A percentile compares a stretch with the other conserved stretches of the same genome.
These are phyloP conservation scores for Moxostoma hubbsi DNA, from an alignment of 2,797 vertebrate genomes.

Conservation along the genomic window DNA sequence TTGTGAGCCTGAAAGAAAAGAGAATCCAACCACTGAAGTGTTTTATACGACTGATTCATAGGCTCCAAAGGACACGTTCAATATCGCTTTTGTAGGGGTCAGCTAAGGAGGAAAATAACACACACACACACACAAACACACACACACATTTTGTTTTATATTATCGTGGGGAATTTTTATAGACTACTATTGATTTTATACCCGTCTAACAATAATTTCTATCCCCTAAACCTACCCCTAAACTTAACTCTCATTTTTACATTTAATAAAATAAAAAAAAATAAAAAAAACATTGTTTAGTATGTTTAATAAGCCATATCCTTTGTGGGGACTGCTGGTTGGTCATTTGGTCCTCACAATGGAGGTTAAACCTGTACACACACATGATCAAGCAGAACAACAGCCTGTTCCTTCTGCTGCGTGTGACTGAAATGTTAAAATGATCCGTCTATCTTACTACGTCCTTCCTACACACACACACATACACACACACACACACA, in stretches of 20 bases:
- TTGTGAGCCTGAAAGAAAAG: conserved; percentile 26
- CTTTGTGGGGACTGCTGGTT: too few species aligned
- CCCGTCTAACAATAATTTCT: too few species aligned
- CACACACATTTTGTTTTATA: background rate
- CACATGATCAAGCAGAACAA: conserved; percentile 2
- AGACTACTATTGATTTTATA: too few species aligned
- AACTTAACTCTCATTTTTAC: too few species aligned
- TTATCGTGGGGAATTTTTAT: too few species aligned
- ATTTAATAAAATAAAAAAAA: too few species aligned
- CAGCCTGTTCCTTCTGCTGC: conserved; percentile 42
- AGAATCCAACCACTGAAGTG: conserved; percentile 33
- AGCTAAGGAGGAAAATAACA: conserved; percentile 33
- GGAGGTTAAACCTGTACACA: background rate
- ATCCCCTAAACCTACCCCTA: too few species aligned
- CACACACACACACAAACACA: conserved; percentile 7
- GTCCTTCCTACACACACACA: background rate
- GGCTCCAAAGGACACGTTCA: conserved; percentile 50
- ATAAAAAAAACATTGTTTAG: too few species aligned
- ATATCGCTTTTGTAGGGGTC: conserved; percentile 50
- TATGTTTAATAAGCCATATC: too few species aligned
- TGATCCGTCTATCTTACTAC: conserved; percentile 6
- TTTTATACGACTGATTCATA: conserved; percentile 49
- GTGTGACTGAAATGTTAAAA: conserved; percentile 62
- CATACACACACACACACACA: background rate
- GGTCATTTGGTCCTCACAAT: too few species aligned